phyloP scores from a whole-genome alignment of 2,113 vertebrate species.

The Ondatra zibethicus region DNA sequence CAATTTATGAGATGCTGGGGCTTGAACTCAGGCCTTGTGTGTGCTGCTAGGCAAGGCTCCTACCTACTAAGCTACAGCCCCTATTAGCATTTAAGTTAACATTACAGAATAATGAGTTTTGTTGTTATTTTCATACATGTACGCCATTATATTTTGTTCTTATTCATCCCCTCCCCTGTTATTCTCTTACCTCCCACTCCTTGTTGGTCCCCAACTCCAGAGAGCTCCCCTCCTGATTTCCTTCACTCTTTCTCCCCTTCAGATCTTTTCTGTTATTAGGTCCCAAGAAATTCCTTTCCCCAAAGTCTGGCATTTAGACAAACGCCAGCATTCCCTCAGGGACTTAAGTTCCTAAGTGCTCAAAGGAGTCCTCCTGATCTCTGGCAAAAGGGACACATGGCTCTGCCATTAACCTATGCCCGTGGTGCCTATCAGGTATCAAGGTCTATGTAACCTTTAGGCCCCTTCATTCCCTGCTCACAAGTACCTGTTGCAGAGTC shows the following conservation, averaged over 20 bases:
- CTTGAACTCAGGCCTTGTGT: not conserved
- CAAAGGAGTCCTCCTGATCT: not conserved
- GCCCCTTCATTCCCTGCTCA: not conserved
- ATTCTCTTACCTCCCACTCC: not conserved
- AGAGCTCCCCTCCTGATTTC: not conserved
- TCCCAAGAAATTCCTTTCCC: not conserved
- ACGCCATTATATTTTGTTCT: not conserved
- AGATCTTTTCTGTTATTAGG: not conserved
- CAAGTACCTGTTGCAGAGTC: not conserved
- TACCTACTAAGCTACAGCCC: not conserved
- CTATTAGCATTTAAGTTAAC: not conserved
- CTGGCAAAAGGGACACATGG: not conserved
- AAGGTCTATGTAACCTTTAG: not conserved
- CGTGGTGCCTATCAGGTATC: not conserved
- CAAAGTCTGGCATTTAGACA: not conserved
- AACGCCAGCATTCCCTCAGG: not conserved
- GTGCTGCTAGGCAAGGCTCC: not conserved
- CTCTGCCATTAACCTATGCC: not conserved
- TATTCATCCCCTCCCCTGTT: not conserved
- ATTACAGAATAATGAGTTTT: not conserved
- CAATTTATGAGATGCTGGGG: not conserved
- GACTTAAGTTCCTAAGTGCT: not conserved
- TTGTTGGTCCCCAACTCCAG: not conserved
- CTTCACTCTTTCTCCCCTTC: not conserved
- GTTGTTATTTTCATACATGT: not conserved